Percentiles rank a stretch among this genome's conserved stretches.
phyloP scores from a whole-genome alignment of 1,140 invertebrate species.

The Rhopalosiphum maidis region DNA sequence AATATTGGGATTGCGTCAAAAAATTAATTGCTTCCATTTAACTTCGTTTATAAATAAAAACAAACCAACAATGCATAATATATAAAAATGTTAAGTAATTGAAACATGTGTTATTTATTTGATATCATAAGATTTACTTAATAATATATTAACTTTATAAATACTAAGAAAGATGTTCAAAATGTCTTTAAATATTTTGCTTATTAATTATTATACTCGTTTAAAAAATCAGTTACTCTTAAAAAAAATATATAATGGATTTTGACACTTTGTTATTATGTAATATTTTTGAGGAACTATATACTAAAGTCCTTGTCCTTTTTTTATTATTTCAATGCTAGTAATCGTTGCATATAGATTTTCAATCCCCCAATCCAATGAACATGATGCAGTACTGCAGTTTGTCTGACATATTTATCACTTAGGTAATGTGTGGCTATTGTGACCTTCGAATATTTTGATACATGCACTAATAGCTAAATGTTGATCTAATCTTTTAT shows the following conservation, averaged over 20 bases:
- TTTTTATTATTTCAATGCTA: not conserved
- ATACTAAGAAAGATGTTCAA: not conserved
- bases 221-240: not conserved
- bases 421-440: not conserved
- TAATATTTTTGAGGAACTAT: not conserved
- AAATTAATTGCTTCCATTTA: not conserved
- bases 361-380: not conserved
- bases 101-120: not conserved
- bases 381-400: not conserved
- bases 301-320: not conserved
- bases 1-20: not conserved
- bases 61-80: not conserved
- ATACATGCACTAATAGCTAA: not conserved
- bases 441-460: not conserved
- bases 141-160: not conserved
- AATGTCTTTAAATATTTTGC: not conserved
- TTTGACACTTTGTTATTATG: not conserved
- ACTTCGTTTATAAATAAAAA: not conserved
- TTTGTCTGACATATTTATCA: not conserved
- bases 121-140: not conserved
- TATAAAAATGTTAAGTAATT: not conserved
- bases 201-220: too few relatives aligned
- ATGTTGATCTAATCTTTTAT: not conserved
- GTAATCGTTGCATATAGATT: not conserved
- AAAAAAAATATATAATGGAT: not conserved